phyloP scores from a whole-genome alignment of 2,797 vertebrate genomes.

The Tenualosa ilisha region DNA sequence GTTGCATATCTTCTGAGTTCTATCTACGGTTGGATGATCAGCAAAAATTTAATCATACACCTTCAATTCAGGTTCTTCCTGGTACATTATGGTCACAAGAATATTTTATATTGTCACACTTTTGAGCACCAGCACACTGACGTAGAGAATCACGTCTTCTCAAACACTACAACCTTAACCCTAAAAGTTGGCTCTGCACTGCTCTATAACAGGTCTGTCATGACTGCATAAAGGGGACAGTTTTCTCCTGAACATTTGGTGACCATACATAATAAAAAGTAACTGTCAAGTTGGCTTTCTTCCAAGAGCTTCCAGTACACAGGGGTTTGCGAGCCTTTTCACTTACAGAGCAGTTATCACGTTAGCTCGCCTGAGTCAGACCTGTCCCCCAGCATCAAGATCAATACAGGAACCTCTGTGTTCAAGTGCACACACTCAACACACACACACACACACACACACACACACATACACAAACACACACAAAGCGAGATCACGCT shows the following conservation, averaged over 20 bases:
- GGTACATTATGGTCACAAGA: not conserved
- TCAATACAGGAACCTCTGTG: conserved; percentile 33
- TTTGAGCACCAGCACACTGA: not conserved
- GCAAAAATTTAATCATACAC: not conserved
- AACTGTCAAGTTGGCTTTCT: conserved; percentile 2
- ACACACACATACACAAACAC: not conserved
- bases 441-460: not conserved
- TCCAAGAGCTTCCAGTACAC: not conserved
- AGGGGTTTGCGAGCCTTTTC: not conserved
- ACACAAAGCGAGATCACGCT: not conserved
- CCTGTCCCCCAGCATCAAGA: conserved; percentile 37
- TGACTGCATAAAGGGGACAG: not conserved
- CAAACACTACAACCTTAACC: not conserved
- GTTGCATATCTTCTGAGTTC: too few species aligned
- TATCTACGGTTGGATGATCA: not conserved
- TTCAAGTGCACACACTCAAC: conserved; percentile 8
- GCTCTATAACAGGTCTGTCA: not conserved
- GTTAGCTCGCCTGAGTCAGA: conserved; percentile 26
- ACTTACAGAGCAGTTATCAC: conserved; percentile 10
- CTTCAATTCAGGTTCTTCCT: not conserved
- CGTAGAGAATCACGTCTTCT: not conserved
- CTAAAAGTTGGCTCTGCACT: not conserved
- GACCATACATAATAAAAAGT: conserved; percentile 11
- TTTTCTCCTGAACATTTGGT: not conserved
- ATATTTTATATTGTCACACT: not conserved